A percentile compares a stretch with the other conserved stretches of the same genome.
Evolutionary conservation across 2,113 vertebrate genomes (phyloP).

Genomic region (Dermatemys mawii): DNA sequence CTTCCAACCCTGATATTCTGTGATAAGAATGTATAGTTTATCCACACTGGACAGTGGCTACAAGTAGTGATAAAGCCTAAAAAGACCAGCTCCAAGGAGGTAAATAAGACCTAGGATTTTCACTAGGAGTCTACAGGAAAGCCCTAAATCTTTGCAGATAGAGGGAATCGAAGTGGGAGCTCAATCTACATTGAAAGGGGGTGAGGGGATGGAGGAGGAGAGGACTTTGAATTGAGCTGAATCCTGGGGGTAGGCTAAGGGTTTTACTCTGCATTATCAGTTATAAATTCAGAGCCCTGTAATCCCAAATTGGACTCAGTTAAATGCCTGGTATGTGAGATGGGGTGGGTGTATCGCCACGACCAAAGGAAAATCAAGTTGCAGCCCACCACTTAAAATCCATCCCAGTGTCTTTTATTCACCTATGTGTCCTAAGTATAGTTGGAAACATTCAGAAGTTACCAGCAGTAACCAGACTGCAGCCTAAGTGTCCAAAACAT

Average conservation of each 20-base stretch:
- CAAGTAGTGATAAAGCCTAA: too few species aligned
- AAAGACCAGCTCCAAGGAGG: background rate
- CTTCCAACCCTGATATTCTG: too few species aligned
- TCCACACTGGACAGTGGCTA: too few species aligned
- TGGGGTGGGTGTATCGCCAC: background rate
- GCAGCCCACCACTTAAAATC: background rate
- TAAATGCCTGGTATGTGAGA: background rate
- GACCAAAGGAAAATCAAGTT: background rate
- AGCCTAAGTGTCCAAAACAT: background rate
- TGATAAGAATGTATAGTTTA: background rate
- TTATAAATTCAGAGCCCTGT: background rate
- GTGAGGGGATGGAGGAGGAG: too few species aligned
- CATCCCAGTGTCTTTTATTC: background rate
- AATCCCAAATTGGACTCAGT: background rate
- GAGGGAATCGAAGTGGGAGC: too few species aligned
- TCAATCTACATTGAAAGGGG: too few species aligned
- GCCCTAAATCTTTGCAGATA: background rate
- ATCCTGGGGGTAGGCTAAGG: background rate
- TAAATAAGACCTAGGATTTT: background rate
- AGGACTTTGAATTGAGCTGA: background rate
- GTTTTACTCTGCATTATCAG: background rate
- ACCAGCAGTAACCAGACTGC: too few species aligned
- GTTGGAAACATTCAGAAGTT: background rate
- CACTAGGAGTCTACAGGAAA: background rate
- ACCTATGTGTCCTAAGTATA: background rate